Evolutionary conservation across 2,888 invertebrate genomes (phyloP).

Genomic region (Holacanthella duospinosa): DNA sequence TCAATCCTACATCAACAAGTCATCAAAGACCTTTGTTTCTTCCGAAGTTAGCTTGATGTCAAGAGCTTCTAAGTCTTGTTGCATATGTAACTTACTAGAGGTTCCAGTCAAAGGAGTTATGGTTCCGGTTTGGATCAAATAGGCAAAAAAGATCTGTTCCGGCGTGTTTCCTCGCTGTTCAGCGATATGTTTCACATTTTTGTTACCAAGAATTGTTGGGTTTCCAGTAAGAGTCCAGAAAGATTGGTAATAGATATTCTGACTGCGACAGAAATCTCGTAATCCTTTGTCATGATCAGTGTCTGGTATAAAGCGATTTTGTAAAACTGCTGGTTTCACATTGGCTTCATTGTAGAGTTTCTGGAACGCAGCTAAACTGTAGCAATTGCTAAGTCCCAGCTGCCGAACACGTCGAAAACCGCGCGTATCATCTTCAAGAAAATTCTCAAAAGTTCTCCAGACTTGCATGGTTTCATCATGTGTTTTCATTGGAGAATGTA

Average conservation of each 20-base stretch:
- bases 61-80: conserved; percentile 17
- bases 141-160: conserved; percentile 21
- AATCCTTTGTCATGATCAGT: conserved; percentile 13
- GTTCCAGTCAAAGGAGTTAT: conserved; percentile 21
- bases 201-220: conserved; percentile 10
- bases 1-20: conserved; percentile 12
- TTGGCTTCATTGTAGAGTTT: conserved; percentile 13
- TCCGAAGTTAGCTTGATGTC: conserved; percentile 10
- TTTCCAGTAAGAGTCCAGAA: conserved; percentile 24
- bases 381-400: conserved; percentile 20
- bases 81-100: conserved; percentile 16
- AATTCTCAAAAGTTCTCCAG: conserved; percentile 32
- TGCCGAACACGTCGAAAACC: conserved; percentile 13
- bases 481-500: conserved; percentile 32
- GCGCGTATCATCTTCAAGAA: conserved; percentile 22
- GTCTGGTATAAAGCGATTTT: conserved; percentile 13
- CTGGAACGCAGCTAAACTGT: conserved; percentile 10
- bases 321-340: conserved; percentile 19
- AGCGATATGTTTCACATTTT: conserved; percentile 9
- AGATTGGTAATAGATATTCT: conserved; percentile 18
- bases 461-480: conserved; percentile 30
- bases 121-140: conserved; percentile 13
- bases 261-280: conserved; percentile 12
- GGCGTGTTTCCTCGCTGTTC: conserved; percentile 14
- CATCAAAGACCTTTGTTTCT: conserved; percentile 14